A percentile compares a stretch with the other conserved stretches of the same genome.
Evolutionary conservation across 2,797 vertebrate genomes (phyloP).

Genomic region (Cirrhinus mrigala): DNA sequence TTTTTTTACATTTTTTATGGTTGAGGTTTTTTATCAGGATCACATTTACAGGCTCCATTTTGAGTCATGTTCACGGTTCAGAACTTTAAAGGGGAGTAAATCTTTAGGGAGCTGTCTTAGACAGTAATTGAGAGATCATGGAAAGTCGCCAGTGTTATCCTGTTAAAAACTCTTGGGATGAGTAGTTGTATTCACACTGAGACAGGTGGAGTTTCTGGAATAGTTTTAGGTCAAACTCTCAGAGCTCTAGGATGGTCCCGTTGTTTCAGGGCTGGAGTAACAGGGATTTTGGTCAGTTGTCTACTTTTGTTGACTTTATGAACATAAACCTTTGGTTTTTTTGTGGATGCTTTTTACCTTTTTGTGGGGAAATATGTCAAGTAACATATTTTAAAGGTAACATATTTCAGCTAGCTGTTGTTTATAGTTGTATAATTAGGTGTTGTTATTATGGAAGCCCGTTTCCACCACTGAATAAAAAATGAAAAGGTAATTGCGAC

Average conservation of each 20-base stretch:
- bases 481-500: too few relatives aligned
- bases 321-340: too few relatives aligned
- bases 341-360: too few relatives aligned
- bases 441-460: too few relatives aligned
- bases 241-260: neutral
- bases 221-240: neutral
- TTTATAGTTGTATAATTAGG: too few relatives aligned
- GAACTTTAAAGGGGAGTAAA: conserved; percentile 1
- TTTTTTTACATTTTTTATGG: conserved; percentile 41
- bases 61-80: neutral
- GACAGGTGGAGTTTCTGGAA: neutral
- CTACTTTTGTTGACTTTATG: too few relatives aligned
- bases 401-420: too few relatives aligned
- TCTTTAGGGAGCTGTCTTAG: conserved; percentile 17
- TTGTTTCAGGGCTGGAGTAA: neutral
- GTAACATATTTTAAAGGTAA: too few relatives aligned
- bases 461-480: too few relatives aligned
- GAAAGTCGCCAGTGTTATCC: conserved; percentile 14
- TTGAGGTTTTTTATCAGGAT: conserved; percentile 33
- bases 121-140: conserved; percentile 31
- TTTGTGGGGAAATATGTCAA: too few relatives aligned
- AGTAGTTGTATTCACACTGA: neutral
- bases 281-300: neutral
- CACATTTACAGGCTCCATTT: conserved; percentile 32
- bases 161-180: conserved; percentile 20